A percentile compares a stretch with the other conserved stretches of the same genome.
phyloP scores from a whole-genome alignment of 92 coral and sea anemone species.

The Palythoa caribaeorum region DNA sequence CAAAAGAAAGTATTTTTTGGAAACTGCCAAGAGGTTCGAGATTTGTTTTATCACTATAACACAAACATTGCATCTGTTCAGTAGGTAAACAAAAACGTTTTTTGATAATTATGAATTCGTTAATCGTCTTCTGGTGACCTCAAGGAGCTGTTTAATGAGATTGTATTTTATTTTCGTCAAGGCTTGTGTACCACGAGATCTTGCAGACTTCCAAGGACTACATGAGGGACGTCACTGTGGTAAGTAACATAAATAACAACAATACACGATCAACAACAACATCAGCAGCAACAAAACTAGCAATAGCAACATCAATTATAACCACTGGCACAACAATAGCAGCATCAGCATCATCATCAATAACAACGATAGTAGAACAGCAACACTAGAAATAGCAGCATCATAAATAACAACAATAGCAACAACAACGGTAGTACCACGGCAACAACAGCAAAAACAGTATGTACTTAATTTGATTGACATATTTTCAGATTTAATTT shows the following conservation, averaged over 20 bases:
- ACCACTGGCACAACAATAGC: not conserved
- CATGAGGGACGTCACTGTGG: constrained; percentile 96
- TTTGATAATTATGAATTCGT: not conserved
- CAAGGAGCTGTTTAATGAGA: not conserved
- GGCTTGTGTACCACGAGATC: constrained; percentile 96
- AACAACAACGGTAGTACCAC: too few relatives aligned
- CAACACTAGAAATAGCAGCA: not conserved
- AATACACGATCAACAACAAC: not conserved
- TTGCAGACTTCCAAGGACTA: constrained; percentile 96
- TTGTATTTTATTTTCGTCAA: constrained; percentile 16
- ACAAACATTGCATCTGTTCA: too few relatives aligned
- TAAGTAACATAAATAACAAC: constrained; percentile 1
- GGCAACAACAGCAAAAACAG: too few relatives aligned
- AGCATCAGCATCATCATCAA: not conserved
- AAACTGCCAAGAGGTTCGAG: too few relatives aligned
- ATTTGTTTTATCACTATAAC: too few relatives aligned
- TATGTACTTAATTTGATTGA: too few relatives aligned
- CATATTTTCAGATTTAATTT: too few relatives aligned
- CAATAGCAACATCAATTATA: not conserved
- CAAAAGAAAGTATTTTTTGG: too few relatives aligned
- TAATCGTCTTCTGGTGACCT: not conserved
- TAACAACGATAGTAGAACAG: not conserved
- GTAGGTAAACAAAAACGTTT: too few relatives aligned
- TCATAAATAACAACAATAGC: not conserved
- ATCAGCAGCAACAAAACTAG: not conserved